Percentiles rank a stretch among this genome's conserved stretches.
phyloP scores from a whole-genome alignment of 2,113 vertebrate genomes.

The Tiliqua scincoides region DNA sequence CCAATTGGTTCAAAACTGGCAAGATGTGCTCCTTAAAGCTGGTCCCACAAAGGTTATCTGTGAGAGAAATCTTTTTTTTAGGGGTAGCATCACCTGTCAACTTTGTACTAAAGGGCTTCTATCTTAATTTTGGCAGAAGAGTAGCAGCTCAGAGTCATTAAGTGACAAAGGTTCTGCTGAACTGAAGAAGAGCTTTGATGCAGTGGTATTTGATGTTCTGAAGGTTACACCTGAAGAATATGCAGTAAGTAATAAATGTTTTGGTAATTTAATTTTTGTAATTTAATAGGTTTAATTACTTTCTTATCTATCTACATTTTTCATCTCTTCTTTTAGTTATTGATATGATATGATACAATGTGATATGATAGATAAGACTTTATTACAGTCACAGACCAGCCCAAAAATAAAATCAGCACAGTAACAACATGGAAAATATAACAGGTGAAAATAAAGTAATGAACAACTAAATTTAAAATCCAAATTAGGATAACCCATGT shows the following conservation, averaged over 20 bases:
- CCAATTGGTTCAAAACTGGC: too few relatives aligned
- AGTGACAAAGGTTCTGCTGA: slow-evolving; percentile 93
- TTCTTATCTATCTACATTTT: too few relatives aligned
- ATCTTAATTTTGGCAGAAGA: slow-evolving; percentile 81
- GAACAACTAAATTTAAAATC: too few relatives aligned
- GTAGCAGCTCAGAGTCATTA: slow-evolving; percentile 97
- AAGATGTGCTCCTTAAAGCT: too few relatives aligned
- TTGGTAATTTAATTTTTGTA: not conserved
- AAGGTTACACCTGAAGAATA: slow-evolving; percentile 99
- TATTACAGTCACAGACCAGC: too few relatives aligned
- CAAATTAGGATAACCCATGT: too few relatives aligned
- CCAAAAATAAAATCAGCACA: too few relatives aligned
- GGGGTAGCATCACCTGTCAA: not conserved
- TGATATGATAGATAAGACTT: too few relatives aligned
- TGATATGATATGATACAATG: too few relatives aligned
- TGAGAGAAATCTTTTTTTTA: not conserved
- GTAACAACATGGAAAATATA: too few relatives aligned
- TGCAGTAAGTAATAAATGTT: slow-evolving; percentile 84
- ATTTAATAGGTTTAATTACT: not conserved
- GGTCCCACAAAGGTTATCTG: not conserved
- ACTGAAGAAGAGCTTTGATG: slow-evolving; percentile 98
- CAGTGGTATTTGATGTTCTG: slow-evolving; percentile 95
- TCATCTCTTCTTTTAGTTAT: too few relatives aligned
- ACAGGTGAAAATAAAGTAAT: too few relatives aligned
- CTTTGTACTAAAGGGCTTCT: not conserved